A percentile compares a stretch with the other conserved stretches of the same genome.
Evolutionary conservation across 2,113 vertebrate genomes (phyloP).

Genomic region (Artemisiospiza belli): DNA sequence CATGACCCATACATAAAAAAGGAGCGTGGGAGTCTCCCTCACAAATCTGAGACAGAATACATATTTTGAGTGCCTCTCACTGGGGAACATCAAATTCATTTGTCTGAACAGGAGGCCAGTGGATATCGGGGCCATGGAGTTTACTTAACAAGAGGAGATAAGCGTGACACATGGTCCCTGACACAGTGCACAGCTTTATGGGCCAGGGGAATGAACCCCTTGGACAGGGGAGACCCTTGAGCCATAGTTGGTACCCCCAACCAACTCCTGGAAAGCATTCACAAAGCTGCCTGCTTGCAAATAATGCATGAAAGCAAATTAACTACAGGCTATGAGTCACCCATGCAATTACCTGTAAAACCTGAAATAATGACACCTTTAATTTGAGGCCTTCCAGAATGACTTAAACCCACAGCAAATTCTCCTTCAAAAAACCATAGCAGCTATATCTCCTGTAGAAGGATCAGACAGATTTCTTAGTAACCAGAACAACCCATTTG

Average conservation of each 20-base stretch:
- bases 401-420: neutral
- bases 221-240: neutral
- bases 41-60: neutral
- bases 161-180: neutral
- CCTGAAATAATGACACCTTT: neutral
- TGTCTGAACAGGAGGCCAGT: neutral
- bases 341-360: neutral
- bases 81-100: neutral
- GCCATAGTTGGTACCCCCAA: neutral
- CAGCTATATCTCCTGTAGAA: neutral
- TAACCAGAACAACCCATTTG: neutral
- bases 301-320: neutral
- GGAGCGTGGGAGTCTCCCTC: neutral
- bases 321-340: neutral
- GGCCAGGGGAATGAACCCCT: neutral
- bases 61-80: neutral
- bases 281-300: neutral
- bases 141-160: neutral
- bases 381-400: neutral
- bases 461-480: neutral
- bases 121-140: neutral
- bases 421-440: neutral
- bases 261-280: neutral
- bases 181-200: neutral
- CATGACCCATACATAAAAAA: neutral